Evolutionary conservation across 2,888 invertebrate species (phyloP).

Genomic region (Notodromas monacha): DNA sequence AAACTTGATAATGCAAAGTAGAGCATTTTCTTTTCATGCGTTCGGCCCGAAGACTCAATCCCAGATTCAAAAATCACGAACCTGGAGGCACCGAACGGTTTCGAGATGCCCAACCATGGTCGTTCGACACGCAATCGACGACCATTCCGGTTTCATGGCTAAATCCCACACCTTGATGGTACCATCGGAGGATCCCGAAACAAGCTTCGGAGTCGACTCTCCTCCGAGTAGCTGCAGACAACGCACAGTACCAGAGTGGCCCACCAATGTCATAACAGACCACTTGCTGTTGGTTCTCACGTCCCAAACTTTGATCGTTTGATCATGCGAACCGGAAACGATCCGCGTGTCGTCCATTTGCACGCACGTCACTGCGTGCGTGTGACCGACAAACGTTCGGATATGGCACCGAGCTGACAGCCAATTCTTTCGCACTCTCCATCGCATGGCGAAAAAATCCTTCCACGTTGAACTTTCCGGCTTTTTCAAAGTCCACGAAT

Average conservation of each 20-base stretch:
- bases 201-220: no score
- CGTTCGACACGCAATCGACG: slow-evolving; percentile 20
- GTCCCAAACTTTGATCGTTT: slow-evolving; percentile 22
- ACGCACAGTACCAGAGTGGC: slow-evolving; percentile 20
- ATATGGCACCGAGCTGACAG: slow-evolving; percentile 19
- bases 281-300: slow-evolving; percentile 20
- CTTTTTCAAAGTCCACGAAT: slow-evolving; percentile 14
- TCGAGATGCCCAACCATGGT: slow-evolving; percentile 21
- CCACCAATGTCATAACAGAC: slow-evolving; percentile 20
- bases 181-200: slow-evolving; percentile 18
- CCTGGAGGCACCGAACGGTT: slow-evolving; percentile 20
- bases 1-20: no score
- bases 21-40: no score
- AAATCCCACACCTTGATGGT: slow-evolving; percentile 20
- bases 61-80: slow-evolving; percentile 11
- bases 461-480: not conserved
- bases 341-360: slow-evolving; percentile 21
- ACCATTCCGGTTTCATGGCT: slow-evolving; percentile 18
- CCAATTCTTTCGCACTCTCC: slow-evolving; percentile 18
- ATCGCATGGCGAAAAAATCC: not conserved
- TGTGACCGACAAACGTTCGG: slow-evolving; percentile 21
- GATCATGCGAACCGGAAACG: slow-evolving; percentile 21
- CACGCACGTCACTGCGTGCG: slow-evolving; percentile 20
- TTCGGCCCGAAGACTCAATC: no score
- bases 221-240: slow-evolving; percentile 19